phyloP scores from a whole-genome alignment of 1,140 invertebrate genomes.

The Leptopilina boulardi region DNA sequence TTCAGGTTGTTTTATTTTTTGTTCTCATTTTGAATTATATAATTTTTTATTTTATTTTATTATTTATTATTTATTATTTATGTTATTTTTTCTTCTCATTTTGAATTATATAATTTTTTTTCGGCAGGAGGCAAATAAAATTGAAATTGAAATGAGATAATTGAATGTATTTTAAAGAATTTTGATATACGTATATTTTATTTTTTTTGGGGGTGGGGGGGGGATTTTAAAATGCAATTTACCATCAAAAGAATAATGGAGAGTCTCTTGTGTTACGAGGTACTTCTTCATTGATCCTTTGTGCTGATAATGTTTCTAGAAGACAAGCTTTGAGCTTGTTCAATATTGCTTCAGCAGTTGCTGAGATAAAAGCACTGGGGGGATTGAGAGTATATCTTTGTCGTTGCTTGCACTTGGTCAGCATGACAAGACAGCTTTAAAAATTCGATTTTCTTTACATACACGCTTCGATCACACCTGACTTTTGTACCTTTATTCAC shows the following conservation, averaged over 20 bases:
- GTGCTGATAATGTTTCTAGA: not conserved
- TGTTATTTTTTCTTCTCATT: too few relatives aligned
- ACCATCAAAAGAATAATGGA: not conserved
- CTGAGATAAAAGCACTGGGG: not conserved
- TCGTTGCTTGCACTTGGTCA: not conserved
- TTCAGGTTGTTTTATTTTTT: too few relatives aligned
- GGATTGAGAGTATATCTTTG: not conserved
- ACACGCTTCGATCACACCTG: not conserved
- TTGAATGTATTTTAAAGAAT: too few relatives aligned
- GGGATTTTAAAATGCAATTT: not conserved
- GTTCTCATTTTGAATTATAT: too few relatives aligned
- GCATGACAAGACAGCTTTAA: slow-evolving; percentile 4
- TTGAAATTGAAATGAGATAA: too few relatives aligned
- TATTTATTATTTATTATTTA: too few relatives aligned
- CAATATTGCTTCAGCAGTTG: slow-evolving; percentile 26
- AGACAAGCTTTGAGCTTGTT: not conserved
- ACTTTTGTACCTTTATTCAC: not conserved
- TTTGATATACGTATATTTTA: too few relatives aligned
- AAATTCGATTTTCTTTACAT: slow-evolving; percentile 6
- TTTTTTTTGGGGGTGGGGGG: too few relatives aligned
- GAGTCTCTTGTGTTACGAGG: not conserved
- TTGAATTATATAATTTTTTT: too few relatives aligned
- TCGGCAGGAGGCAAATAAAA: too few relatives aligned
- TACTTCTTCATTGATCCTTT: slow-evolving; percentile 20
- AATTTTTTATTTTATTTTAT: too few relatives aligned